Evolutionary conservation across 2,888 invertebrate species (phyloP), one percentile per base, ranked within the genome.

Genomic region (Adineta ricciae): DNA sequence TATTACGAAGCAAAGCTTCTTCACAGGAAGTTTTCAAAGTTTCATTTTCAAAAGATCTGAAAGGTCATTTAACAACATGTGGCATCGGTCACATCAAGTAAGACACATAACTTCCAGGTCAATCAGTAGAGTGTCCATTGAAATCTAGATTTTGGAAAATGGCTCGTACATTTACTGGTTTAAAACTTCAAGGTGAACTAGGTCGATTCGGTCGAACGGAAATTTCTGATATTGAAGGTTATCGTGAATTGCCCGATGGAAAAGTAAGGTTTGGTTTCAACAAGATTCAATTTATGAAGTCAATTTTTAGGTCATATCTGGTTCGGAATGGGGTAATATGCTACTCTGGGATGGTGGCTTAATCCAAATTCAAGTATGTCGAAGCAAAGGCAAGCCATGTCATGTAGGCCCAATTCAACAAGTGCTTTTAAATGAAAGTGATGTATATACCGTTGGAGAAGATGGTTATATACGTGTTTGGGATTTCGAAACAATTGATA

Each of bases 121-220:
- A 46, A 5, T 46, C 11, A n/a, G 8, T 46, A 46, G 46, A 46
- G 11, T 46, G 46, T 8, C 46, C 64, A 54, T 86, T 87, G 83
- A 54, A 52, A 88, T 93, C 94, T 49, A 95, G 95, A 90, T 95
- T 95, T 91, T 96, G 96, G 96, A 96, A 95, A 92, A 96, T 96
- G 94, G 94, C 94, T 0, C 90, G 92, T 87, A 96, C 96, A 0
- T 96, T 96, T 89, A 96, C 96, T 0, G 96, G 96, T 0, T 91
- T 96, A 0, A 96, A 96, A 90, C 91, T 96, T 14, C 94, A 95
- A 90, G 95, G 95, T 1, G 93, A 94, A 88, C 90, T 95, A n/a
- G 96, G 96, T 0, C 92, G 95, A 88, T 96, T 96, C 90, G 96
- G 96, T 1, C 95, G 95, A 91, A 96, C 95, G 0, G 95, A 96